Base-by-base conservation (phyloP, 2,797 vertebrate genomes). In the Loriculus beryllinus region DNA sequence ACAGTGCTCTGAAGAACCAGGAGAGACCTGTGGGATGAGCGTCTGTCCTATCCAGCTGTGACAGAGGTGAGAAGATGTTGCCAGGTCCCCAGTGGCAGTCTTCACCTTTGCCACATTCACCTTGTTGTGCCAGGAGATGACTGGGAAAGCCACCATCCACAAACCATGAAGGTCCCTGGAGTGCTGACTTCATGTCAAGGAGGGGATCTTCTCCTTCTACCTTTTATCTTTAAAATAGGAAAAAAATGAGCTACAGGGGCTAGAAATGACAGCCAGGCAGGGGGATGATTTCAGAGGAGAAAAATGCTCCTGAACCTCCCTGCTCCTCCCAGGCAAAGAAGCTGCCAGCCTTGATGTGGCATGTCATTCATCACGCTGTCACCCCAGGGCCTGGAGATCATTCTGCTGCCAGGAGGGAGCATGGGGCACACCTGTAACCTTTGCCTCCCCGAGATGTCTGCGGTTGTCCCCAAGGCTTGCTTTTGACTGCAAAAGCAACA, bases 281-380 rank as follows among this genome's bases (percentile, higher is more conserved):
- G 54, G 69, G 39, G 43, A 75, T 97, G 93, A 97, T 81, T 97
- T 96, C 96, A 97, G 90, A 93, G 69, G 48, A 94, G 82, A 97
- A 97, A 90, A 95, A 97, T 96, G 95, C 92, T 91, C 75, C 2
- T 54, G 90, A 95, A 90, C 56, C 75, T 95, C 88, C 39, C 56
- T 33, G 56, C 82, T 94, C 92, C 96, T 95, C 93, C 82, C 85
- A 87, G 95, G 96, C 80, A 90, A 25, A 77, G 93, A 29, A 91
- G 93, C 92, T 97, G 92, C 95, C 96, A 97, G 88, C 81, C 92
- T 85, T 88, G 76, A 57, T 89, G 90, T 79, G 91, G 88, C 88
- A 93, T 68, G 88, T 92, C 95, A 90, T 97, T 82, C 63, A 26
- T 97, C 96, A 92, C 33, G 84, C 93, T 86, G 86, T 96, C 95